Evolutionary conservation across 1,140 invertebrate genomes (phyloP), one percentile per base, ranked within the genome.

Genomic region (Drosophila jambulina): DNA sequence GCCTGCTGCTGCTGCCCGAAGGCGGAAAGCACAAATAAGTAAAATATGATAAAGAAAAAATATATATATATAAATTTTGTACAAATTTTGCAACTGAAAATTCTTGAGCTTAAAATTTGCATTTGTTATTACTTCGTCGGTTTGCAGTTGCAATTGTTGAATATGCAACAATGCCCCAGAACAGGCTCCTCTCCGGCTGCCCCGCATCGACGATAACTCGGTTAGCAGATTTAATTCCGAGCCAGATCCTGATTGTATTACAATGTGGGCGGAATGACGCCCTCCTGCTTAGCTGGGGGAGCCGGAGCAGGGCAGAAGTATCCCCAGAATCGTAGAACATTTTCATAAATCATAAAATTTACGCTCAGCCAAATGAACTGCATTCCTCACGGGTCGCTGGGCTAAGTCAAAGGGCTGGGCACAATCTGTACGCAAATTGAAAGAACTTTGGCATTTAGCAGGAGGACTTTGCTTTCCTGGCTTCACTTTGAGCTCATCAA

Each of bases 91-190:
- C 70, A 75, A 80, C 64, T 76, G 49, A 80, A 88, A 80, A 80
- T 88, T 84, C 80, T 84, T 88, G 78, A 83, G 84, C 77, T 84
- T 90, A 75, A 78, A 87, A 88, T 88, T 88, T 88, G 85, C 84
- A 88, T 88, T 90, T 90, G 85, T 84, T 90, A 88, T 88, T 88
- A 88, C 80, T 88, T 84, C 53, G 84, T 88, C 74, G 84, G 80
- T 88, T 78, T 67, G 75, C 75, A 74, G 76, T 63, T 88, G 83
- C 84, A 88, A 70, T 80, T 80, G 72, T 88, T 90, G 85, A 84
- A 88, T 90, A 81, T 84, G 84, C 84, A 88, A 84, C 85, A 83
- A 63, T 75, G 68, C 60, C 71, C 58, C 58, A 53, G 61, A 58
- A 69, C 61, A 59, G 42, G 36, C 25, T 27, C 48, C 27, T 6